phyloP scores from a whole-genome alignment of 2,113 vertebrate species.

The Excalfactoria chinensis region DNA sequence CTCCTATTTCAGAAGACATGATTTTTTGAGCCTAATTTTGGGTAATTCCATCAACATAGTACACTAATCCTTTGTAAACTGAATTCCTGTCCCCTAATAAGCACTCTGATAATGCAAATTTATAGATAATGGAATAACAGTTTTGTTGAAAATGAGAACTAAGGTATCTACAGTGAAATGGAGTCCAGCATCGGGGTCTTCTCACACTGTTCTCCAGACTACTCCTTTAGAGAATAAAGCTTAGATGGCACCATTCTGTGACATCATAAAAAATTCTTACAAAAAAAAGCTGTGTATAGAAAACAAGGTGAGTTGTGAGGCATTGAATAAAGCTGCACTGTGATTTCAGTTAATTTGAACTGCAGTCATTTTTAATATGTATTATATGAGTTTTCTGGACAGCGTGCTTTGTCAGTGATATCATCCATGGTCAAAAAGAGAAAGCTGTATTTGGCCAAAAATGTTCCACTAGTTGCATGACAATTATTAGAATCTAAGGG shows the following conservation, averaged over 20 bases:
- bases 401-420: not conserved
- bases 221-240: not conserved
- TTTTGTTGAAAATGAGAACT: not conserved
- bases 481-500: not conserved
- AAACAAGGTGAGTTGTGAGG: not conserved
- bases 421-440: not conserved
- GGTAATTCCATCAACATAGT: not conserved
- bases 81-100: not conserved
- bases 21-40: not conserved
- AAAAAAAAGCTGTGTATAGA: not conserved
- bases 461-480: not conserved
- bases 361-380: not conserved
- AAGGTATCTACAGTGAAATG: not conserved
- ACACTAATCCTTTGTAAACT: not conserved
- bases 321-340: not conserved
- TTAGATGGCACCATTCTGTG: not conserved
- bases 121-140: not conserved
- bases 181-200: not conserved
- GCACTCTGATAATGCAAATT: not conserved
- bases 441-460: not conserved
- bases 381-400: too few species aligned
- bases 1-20: not conserved
- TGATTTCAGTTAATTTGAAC: not conserved
- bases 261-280: not conserved
- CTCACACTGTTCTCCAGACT: rapidly evolving